phyloP scores from a whole-genome alignment of 2,113 vertebrate species.

The Urocolius indicus region DNA sequence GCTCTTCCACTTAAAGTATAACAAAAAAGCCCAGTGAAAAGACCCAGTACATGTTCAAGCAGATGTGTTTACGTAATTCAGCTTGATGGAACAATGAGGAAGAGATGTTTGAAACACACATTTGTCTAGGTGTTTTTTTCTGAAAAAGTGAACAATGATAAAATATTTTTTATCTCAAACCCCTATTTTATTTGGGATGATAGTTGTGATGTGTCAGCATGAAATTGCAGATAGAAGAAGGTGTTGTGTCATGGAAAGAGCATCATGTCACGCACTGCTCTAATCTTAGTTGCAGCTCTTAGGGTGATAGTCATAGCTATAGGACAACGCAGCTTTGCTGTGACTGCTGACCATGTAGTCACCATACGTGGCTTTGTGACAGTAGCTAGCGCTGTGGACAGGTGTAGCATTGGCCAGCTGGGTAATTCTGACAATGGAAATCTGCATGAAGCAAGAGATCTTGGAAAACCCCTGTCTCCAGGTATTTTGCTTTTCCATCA shows the following conservation, averaged over 20 bases:
- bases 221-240: background rate
- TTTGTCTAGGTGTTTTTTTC: background rate
- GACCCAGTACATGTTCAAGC: background rate
- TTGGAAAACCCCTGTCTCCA: background rate
- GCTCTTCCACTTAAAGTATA: background rate
- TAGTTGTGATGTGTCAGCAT: background rate
- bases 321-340: background rate
- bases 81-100: background rate
- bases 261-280: background rate
- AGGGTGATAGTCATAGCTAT: accelerated
- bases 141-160: background rate
- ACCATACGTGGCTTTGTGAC: background rate
- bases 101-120: background rate
- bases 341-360: background rate
- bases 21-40: accelerated
- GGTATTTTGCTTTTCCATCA: background rate
- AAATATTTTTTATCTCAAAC: background rate
- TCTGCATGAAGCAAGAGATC: background rate
- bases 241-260: background rate
- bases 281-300: background rate
- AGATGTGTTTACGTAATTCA: background rate
- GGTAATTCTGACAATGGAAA: background rate
- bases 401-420: background rate
- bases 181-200: background rate
- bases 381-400: background rate